Conservation (phyloP, 2,888 invertebrate genomes). For the Cephus nigrinus region DNA sequence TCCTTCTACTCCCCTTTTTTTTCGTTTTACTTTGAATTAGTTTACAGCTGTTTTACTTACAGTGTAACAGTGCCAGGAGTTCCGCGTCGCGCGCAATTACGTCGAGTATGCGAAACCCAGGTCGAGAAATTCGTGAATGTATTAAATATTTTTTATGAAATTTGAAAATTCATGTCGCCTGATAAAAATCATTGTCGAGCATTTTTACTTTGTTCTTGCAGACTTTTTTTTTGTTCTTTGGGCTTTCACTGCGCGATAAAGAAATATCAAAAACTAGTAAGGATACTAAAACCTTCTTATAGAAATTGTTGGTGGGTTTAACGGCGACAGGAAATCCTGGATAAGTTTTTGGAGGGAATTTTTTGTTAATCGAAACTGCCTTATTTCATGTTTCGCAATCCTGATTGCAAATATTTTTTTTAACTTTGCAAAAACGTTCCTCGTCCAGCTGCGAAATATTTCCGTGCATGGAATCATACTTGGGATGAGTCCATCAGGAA, state of each 20-base stretch:
- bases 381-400: background rate
- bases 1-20: slow-evolving; percentile 14
- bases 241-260: background rate
- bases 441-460: background rate
- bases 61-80: background rate
- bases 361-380: background rate
- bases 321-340: background rate
- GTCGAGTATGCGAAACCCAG: background rate
- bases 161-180: background rate
- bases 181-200: background rate
- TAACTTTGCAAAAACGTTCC: background rate
- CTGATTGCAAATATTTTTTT: too few relatives aligned
- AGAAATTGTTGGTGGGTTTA: background rate
- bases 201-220: background rate
- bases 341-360: background rate
- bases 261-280: background rate
- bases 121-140: background rate
- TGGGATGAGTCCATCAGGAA: too few relatives aligned
- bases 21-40: background rate
- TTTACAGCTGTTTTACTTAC: background rate
- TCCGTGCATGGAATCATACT: background rate
- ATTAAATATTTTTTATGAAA: background rate
- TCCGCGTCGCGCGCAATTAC: background rate
- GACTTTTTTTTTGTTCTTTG: background rate
- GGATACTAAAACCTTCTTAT: background rate